phyloP scores from a whole-genome alignment of 2,797 vertebrate genomes.

The Microcaecilia unicolor region DNA sequence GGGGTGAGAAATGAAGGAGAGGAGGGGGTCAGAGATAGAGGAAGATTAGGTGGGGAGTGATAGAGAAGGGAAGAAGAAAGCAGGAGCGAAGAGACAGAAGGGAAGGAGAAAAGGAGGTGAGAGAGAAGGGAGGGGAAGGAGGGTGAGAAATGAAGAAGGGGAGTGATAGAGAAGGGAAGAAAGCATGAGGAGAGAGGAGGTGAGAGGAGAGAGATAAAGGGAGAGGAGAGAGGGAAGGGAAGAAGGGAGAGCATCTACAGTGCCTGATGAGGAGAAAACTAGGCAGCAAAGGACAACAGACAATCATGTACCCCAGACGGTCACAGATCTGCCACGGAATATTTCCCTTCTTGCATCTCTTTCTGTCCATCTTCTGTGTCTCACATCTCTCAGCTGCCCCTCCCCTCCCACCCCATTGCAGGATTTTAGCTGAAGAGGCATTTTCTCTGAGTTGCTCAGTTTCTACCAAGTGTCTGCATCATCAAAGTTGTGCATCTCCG shows the following conservation, averaged over 20 bases:
- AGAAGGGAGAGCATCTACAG: constrained; percentile 27
- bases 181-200: neutral
- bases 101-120: neutral
- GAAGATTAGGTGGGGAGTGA: neutral
- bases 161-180: no score
- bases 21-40: neutral
- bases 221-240: accelerated
- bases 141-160: no score
- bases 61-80: constrained; percentile 4
- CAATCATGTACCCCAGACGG: no score
- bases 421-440: no score
- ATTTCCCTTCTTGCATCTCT: no score
- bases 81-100: neutral
- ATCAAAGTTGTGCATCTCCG: no score
- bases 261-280: constrained; percentile 23
- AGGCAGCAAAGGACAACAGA: constrained; percentile 27
- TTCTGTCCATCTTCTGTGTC: constrained; percentile 14
- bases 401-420: accelerated
- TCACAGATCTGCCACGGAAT: no score
- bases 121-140: neutral
- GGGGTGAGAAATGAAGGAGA: neutral
- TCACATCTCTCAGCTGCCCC: neutral
- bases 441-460: neutral
- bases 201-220: neutral
- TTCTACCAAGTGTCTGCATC: no score